Percentiles rank a stretch among this genome's conserved stretches.
Conservation (phyloP, 2,888 invertebrate species). For the Lampropteryx suffumata region DNA sequence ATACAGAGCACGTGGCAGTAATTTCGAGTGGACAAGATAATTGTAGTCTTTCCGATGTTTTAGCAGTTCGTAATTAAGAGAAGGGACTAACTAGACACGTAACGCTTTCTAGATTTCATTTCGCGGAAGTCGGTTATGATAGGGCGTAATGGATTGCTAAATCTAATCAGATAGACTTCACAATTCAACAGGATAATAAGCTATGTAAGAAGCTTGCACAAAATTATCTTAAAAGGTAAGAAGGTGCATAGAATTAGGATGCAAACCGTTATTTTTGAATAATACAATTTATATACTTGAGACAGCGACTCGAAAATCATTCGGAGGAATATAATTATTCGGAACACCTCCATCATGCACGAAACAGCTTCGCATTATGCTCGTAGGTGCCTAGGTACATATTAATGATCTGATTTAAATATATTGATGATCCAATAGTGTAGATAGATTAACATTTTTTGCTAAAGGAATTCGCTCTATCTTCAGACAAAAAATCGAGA, state of each 20-base stretch:
- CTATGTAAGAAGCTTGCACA: background rate
- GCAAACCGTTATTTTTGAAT: too few species aligned
- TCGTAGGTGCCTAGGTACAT: too few species aligned
- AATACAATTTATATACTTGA: too few species aligned
- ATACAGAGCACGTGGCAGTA: constrained; percentile 41
- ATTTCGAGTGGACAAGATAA: constrained; percentile 53
- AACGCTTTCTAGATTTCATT: constrained; percentile 35
- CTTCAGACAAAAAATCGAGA: background rate
- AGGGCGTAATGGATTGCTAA: constrained; percentile 19
- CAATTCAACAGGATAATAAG: constrained; percentile 3
- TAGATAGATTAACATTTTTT: too few species aligned
- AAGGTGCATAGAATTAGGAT: too few species aligned
- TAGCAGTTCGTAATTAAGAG: constrained; percentile 45
- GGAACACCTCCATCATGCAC: too few species aligned
- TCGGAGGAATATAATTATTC: too few species aligned
- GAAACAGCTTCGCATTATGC: too few species aligned
- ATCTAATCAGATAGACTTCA: constrained; percentile 17
- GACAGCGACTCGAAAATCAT: too few species aligned
- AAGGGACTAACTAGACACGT: constrained; percentile 45
- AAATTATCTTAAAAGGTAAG: background rate
- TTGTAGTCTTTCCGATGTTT: constrained; percentile 47
- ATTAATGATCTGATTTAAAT: too few species aligned
- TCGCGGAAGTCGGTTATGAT: constrained; percentile 32
- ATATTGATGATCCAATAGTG: too few species aligned
- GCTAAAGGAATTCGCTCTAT: too few species aligned